These are phyloP conservation scores for Lysandra coridon DNA, from an alignment of 2,888 invertebrate species.

Conservation along the genomic window DNA sequence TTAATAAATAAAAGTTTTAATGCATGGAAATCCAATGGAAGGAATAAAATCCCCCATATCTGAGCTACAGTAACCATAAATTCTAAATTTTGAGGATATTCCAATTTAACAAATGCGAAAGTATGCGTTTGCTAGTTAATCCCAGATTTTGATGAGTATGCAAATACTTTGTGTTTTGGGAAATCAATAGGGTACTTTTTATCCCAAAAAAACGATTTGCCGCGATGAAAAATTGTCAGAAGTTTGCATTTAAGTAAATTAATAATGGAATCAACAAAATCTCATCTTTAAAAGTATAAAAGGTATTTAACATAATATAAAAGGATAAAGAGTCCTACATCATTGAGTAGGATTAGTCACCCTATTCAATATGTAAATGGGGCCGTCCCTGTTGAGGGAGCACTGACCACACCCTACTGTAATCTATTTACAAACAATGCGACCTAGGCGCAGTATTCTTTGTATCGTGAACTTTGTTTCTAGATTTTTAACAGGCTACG, in stretches of 20 bases:
- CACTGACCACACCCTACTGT: conserved; percentile 25
- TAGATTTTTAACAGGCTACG: background rate
- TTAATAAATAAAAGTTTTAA: background rate
- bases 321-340: background rate
- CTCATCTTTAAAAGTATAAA: background rate
- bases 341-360: background rate
- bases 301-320: background rate
- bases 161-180: too few relatives aligned
- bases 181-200: too few relatives aligned
- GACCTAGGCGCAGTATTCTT: background rate
- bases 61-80: background rate
- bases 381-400: conserved; percentile 26
- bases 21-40: background rate
- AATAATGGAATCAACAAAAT: background rate
- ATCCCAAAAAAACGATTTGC: too few relatives aligned
- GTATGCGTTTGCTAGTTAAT: too few relatives aligned
- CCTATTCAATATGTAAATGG: conserved; percentile 21
- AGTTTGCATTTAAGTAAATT: background rate
- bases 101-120: background rate
- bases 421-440: conserved; percentile 11
- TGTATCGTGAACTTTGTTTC: background rate
- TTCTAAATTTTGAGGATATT: background rate
- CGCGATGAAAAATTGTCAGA: background rate
- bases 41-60: conserved; percentile 9
- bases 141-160: too few relatives aligned